Evolutionary conservation across 2,888 invertebrate genomes (phyloP), one percentile per base, ranked within the genome.

Genomic region (Eristalis intricaria): DNA sequence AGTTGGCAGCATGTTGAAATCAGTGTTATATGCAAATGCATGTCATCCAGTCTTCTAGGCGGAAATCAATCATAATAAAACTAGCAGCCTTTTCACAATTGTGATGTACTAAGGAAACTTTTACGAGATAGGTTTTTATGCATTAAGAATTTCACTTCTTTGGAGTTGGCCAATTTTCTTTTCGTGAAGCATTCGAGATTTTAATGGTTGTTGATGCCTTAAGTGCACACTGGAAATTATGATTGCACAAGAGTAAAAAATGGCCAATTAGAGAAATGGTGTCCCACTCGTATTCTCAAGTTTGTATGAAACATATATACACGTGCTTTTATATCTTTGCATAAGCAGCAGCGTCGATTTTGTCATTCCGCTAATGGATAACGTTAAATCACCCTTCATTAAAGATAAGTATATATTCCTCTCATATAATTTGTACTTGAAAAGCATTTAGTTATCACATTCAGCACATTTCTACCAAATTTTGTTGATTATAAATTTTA

Each of bases 181-280:
- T 79, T 75, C 68, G 71, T 80, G 64, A 71, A 80, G 58, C 76
- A 68, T 87, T 83, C 80, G 87, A 84, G 79, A 84, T 84, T 84
- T 87, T 87, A 87, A 87, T 87, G 87, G 87, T 76, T 73, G 79
- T 79, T 76, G 84, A 84, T 83, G 84, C 79, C 80, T 87, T 87
- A 87, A 87, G 83, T 87, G 84, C 84, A 65, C 79, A 68, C 68
- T 84, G 87, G 87, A 76, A 87, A 83, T 86, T 70, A 78, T 86
- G 78, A 83, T 78, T 83, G 68, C 78, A 82, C 65, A 22, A 79
- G 78, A 43, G 69, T 71, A 77, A 58, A 89, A 90, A 89, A 89
- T 89, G 89, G 90, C 90, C 92, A 92, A 92, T 92, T 92, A 92
- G 92, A 91, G 90, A 92, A 92, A 92, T 92, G 91, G 91, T 92